A percentile compares a stretch with the other conserved stretches of the same genome.
Evolutionary conservation across 2,888 invertebrate genomes (phyloP).

Genomic region (Catocala nupta): DNA sequence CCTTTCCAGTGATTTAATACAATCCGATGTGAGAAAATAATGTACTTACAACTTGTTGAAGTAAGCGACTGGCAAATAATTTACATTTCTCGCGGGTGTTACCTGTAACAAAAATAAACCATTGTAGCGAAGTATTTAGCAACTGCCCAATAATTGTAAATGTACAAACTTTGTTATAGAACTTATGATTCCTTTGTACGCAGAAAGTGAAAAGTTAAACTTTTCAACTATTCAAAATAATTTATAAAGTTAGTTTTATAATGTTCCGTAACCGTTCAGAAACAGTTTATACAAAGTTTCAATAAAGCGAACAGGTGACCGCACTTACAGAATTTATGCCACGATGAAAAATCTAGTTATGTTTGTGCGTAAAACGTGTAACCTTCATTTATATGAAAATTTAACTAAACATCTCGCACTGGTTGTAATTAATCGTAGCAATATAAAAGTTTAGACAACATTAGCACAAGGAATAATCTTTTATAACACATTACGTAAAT

Average conservation of each 20-base stretch:
- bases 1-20: not conserved
- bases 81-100: not conserved
- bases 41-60: not conserved
- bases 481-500: no score
- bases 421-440: no score
- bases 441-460: no score
- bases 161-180: not conserved
- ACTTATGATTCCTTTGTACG: no score
- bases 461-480: no score
- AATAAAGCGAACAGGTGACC: constrained; percentile 9
- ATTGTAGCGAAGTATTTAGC: not conserved
- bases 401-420: no score
- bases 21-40: not conserved
- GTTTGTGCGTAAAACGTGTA: no score
- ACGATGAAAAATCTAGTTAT: constrained; percentile 7
- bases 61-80: not conserved
- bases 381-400: no score
- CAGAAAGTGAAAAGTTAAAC: no score
- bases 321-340: constrained; percentile 3
- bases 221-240: constrained; percentile 5
- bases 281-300: constrained; percentile 8
- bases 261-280: constrained; percentile 8
- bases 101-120: not conserved
- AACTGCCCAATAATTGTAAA: not conserved
- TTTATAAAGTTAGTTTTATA: constrained; percentile 12